phyloP scores from a whole-genome alignment of 2,113 vertebrate species.

The Natator depressus region DNA sequence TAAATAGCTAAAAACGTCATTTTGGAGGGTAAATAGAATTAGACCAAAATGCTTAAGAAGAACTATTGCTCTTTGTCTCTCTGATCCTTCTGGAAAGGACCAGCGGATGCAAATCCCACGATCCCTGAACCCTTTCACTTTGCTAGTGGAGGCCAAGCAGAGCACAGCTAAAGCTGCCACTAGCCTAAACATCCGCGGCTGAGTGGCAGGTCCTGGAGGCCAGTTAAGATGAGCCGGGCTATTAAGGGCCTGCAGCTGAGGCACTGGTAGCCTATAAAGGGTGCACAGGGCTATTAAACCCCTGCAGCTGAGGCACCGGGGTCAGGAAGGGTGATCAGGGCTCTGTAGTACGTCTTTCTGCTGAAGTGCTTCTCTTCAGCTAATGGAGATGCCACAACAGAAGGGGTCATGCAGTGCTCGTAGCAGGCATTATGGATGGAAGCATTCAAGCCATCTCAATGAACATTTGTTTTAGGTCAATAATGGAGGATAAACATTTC shows the following conservation, averaged over 20 bases:
- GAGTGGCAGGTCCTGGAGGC: neutral
- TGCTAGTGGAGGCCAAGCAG: neutral
- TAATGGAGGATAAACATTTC: neutral
- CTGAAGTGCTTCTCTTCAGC: neutral
- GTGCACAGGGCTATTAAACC: neutral
- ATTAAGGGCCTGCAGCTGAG: neutral
- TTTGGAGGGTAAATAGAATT: neutral
- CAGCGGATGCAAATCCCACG: neutral
- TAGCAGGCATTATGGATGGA: neutral
- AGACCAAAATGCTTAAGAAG: neutral
- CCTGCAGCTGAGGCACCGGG: neutral
- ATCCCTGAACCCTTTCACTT: neutral
- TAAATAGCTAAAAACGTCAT: neutral
- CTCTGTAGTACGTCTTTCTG: neutral
- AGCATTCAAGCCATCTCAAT: neutral
- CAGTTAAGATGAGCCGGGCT: neutral
- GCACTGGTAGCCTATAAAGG: neutral
- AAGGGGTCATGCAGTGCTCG: neutral
- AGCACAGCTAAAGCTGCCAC: neutral
- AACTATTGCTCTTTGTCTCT: neutral
- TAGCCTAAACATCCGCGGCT: neutral
- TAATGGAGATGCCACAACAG: too few relatives aligned
- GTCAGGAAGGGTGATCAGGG: neutral
- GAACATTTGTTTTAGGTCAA: conserved; percentile 15
- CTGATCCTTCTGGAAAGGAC: neutral